Evolutionary conservation across 2,888 invertebrate species (phyloP), one percentile per base, ranked within the genome.

Genomic region (Panopea generosa): DNA sequence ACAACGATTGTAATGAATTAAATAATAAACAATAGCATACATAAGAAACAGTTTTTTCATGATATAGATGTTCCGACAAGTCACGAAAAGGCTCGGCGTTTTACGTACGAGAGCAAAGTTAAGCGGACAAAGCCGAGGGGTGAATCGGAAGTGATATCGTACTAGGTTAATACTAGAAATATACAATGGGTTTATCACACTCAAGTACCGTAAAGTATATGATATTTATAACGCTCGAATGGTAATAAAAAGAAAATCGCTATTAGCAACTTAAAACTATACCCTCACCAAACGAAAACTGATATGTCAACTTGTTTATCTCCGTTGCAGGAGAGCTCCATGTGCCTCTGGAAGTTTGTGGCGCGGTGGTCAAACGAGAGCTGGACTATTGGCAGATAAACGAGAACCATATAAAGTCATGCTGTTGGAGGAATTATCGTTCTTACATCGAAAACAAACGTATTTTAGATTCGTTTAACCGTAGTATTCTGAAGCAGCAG

Each of bases 321-420:
- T 18, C 22, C 47, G 20, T 82, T 71, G 6, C 89, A 90, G 92
- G 91, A 53, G 92, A 92, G 77, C 87, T 92, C 3, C 92, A 92
- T 73, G 90, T 92, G 9, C 91, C 91, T 0, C 80, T 91, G 59
- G 91, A 91, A 78, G 91, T 92, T n/a, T 92, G 92, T 66, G 92
- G 92, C 0, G 91, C 92, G 14, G 92, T 92, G 40, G 91, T 92
- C 29, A 91, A 91, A 77, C 79, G 91, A 45, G 92, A 92, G 72
- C 77, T 92, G 63, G 91, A 91, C 69, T 92, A 88, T 80, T 92
- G 92, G 92, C 90, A 90, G 74, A 89, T 92, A 38, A 87, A 89
- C 63, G 91, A 91, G 84, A 83, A 83, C 53, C 87, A 86, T 69
- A 91, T 92, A 56, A 89, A 90, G 68, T 89, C 91, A 1, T 92